These are phyloP conservation scores for Cheilosia grossa DNA, from an alignment of 2,888 invertebrate species.

Conservation along the genomic window DNA sequence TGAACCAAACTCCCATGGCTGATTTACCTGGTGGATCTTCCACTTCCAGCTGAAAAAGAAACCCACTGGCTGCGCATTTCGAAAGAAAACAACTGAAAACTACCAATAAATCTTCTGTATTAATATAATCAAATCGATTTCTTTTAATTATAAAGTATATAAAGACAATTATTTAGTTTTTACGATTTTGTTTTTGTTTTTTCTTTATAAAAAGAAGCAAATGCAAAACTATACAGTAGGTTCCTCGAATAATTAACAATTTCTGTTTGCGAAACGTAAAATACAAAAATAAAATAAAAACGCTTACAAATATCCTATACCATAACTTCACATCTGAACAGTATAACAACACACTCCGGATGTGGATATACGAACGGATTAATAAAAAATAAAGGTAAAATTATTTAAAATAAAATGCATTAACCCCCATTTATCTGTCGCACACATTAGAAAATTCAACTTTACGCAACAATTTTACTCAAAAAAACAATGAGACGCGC, in stretches of 20 bases:
- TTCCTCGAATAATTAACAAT: conserved; percentile 44
- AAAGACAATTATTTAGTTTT: conserved; percentile 55
- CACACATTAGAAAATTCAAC: conserved; percentile 37
- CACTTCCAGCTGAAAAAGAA: not conserved
- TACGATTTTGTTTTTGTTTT: conserved; percentile 20
- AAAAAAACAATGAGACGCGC: conserved; percentile 41
- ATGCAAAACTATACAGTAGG: conserved; percentile 57
- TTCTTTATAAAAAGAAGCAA: conserved; percentile 61
- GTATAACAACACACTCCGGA: conserved; percentile 22
- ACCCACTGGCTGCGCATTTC: too few species aligned
- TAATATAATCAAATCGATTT: conserved; percentile 61
- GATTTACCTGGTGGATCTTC: not conserved
- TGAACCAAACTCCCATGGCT: too few species aligned
- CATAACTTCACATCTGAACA: conserved; percentile 12
- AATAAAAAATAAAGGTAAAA: conserved; percentile 12
- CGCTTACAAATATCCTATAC: conserved; percentile 32
- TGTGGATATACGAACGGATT: conserved; percentile 22
- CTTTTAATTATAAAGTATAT: conserved; percentile 62
- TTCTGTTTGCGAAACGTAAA: conserved; percentile 42
- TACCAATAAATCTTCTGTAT: conserved; percentile 49
- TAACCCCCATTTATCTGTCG: conserved; percentile 22
- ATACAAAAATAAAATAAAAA: conserved; percentile 22
- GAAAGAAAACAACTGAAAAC: conserved; percentile 12
- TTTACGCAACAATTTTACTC: conserved; percentile 44
- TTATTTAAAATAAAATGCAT: conserved; percentile 21